Evolutionary conservation across 2,888 invertebrate species (phyloP), one percentile per base, ranked within the genome.

Genomic region (Dorcus hopei): DNA sequence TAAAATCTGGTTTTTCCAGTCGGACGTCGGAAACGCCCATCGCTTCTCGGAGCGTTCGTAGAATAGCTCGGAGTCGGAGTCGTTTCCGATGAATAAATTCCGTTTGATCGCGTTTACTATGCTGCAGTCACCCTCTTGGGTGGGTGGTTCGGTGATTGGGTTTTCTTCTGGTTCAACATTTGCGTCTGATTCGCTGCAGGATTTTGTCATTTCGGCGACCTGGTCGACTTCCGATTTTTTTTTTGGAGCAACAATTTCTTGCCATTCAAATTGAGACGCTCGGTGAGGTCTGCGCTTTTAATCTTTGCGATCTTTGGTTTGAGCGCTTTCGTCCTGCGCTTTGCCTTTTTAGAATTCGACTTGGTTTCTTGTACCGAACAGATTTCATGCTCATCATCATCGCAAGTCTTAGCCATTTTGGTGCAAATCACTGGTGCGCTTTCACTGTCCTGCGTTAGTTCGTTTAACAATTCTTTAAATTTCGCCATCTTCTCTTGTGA

Each of bases 271-370:
- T 57, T 64, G 6, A 67, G 52, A 43, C 70, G 53, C 59, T 70
- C 69, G 1, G 65, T 64, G 2, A 72, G 52, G 54, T 73, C 71
- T 11, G 70, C 68, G 43, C 61, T 71, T 61, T 73, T 72, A 40
- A 71, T 68, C 64, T 72, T 73, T 6, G 66, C 67, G 8, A 72
- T 65, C 66, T 72, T 74, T 4, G 70, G 66, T 58, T 72, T 73
- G 47, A 69, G 49, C 2, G 70, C 68, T 67, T 72, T 74, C 4
- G 70, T 65, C 9, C 73, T 64, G 8, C 72, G 60, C 65, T 69
- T 70, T 6, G 66, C 66, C 54, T 70, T 71, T 61, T 72, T 75
- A 0, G 66, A 54, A 42, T 54, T 61, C 11, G 49, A 42, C 55
- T 62, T 63, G 14, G 16, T 42, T 43, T 61, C 62, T 16, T 16